Evolutionary conservation across 2,888 invertebrate genomes (phyloP).

Genomic region (Clepsis dumicolana): DNA sequence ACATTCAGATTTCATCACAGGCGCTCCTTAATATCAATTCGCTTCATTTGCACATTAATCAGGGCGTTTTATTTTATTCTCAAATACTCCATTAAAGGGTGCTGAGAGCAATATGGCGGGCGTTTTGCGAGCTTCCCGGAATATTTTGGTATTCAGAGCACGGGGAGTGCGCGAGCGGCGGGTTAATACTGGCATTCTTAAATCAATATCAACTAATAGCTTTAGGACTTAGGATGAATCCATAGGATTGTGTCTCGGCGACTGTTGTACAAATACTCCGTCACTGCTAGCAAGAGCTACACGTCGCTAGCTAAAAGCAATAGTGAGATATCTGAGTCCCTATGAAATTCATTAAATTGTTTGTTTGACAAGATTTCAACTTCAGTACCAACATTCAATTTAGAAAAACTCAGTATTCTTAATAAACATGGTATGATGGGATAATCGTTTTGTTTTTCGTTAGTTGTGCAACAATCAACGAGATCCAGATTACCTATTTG

Average conservation of each 20-base stretch:
- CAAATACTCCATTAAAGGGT: slow-evolving; percentile 76
- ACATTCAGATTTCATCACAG: slow-evolving; percentile 55
- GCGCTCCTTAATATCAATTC: slow-evolving; percentile 70
- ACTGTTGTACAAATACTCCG: no score
- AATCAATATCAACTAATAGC: slow-evolving; percentile 68
- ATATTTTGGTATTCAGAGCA: slow-evolving; percentile 79
- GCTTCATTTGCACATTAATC: slow-evolving; percentile 78
- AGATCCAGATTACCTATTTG: no score
- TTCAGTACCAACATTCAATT: no score
- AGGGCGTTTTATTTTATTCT: slow-evolving; percentile 69
- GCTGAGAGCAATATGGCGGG: slow-evolving; percentile 81
- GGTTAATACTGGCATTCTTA: slow-evolving; percentile 78
- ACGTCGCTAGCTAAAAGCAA: no score
- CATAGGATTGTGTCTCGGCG: neutral
- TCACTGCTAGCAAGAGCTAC: no score
- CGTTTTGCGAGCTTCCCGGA: slow-evolving; percentile 68
- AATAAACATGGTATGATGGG: no score
- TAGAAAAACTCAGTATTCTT: no score
- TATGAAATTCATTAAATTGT: no score
- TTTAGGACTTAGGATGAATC: neutral
- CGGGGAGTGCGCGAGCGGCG: slow-evolving; percentile 67
- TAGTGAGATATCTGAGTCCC: no score
- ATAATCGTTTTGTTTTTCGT: no score
- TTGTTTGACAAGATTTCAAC: no score
- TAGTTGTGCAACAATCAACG: no score